These are phyloP conservation scores for Tolypeutes matacus DNA, from an alignment of 2,797 vertebrate genomes.

Conservation along the genomic window DNA sequence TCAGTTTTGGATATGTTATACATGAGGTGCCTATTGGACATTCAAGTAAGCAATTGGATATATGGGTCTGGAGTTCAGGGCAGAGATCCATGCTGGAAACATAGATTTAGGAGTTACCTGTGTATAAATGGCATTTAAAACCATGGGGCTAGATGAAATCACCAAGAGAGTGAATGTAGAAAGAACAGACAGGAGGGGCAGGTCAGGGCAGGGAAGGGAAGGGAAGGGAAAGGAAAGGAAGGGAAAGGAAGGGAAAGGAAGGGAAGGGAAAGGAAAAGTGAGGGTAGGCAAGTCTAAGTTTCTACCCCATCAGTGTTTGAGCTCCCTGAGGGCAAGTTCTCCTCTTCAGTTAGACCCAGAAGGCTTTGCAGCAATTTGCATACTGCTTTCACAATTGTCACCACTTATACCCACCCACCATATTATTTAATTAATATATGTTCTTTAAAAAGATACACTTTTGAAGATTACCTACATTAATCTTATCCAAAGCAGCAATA, in stretches of 20 bases:
- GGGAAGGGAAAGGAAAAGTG: slow-evolving; percentile 49
- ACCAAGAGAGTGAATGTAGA: slow-evolving; percentile 48
- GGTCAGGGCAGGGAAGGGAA: neutral
- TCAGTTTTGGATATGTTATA: slow-evolving; percentile 2
- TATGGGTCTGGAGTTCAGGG: neutral
- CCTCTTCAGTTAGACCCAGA: slow-evolving; percentile 30
- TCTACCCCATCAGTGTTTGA: slow-evolving; percentile 2
- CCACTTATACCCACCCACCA: neutral
- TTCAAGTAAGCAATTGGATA: slow-evolving; percentile 36
- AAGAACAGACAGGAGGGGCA: neutral
- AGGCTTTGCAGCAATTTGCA: slow-evolving; percentile 16
- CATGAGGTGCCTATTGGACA: slow-evolving; percentile 29
- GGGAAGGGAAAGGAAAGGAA: neutral
- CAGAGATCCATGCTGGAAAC: neutral
- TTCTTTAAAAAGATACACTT: slow-evolving; percentile 22
- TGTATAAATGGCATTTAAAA: slow-evolving; percentile 43
- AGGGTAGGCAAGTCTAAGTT: neutral
- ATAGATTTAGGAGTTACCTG: slow-evolving; percentile 12
- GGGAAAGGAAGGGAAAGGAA: neutral
- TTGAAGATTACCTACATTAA: slow-evolving; percentile 44
- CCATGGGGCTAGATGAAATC: neutral
- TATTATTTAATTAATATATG: neutral
- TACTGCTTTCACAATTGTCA: slow-evolving; percentile 43
- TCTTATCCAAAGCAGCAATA: slow-evolving; percentile 43
- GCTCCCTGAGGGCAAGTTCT: neutral